These are phyloP conservation scores for Zhuqinia jingwanae DNA, from an alignment of 2,888 invertebrate genomes.

Conservation along the genomic window DNA sequence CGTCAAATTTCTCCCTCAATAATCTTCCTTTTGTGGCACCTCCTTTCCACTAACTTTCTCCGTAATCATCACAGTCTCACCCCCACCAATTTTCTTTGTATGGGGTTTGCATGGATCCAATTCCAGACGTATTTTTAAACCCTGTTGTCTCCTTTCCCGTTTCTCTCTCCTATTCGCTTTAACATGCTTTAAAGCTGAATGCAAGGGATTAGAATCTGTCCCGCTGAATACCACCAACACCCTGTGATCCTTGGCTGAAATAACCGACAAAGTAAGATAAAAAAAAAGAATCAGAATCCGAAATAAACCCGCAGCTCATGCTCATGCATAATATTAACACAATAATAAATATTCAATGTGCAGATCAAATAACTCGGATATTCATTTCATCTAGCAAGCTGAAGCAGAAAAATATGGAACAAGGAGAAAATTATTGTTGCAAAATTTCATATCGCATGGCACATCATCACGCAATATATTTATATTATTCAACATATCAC, in stretches of 20 bases:
- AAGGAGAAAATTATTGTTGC: neutral
- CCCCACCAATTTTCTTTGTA: constrained; percentile 62
- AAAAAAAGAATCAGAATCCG: neutral
- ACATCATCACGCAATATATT: neutral
- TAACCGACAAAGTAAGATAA: no score
- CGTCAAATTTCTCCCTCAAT: neutral
- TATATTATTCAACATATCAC: no score
- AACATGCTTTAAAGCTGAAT: neutral
- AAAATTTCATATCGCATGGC: neutral
- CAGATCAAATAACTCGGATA: neutral
- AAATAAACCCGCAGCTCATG: neutral
- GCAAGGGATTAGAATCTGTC: constrained; percentile 45
- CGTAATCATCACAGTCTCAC: constrained; percentile 65
- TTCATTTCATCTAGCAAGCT: neutral
- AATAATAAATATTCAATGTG: constrained; percentile 30
- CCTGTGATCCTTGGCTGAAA: constrained; percentile 64
- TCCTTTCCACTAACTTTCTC: constrained; percentile 64
- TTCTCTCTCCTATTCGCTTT: constrained; percentile 15
- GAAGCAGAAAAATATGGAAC: neutral
- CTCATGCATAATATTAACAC: constrained; percentile 3
- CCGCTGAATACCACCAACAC: constrained; percentile 69
- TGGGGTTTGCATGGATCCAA: constrained; percentile 64
- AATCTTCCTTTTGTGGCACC: constrained; percentile 65
- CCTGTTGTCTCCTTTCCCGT: constrained; percentile 40
- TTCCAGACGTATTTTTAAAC: constrained; percentile 22